Conservation (phyloP, 2,888 invertebrate species). For the Acrobeloides nanus region DNA sequence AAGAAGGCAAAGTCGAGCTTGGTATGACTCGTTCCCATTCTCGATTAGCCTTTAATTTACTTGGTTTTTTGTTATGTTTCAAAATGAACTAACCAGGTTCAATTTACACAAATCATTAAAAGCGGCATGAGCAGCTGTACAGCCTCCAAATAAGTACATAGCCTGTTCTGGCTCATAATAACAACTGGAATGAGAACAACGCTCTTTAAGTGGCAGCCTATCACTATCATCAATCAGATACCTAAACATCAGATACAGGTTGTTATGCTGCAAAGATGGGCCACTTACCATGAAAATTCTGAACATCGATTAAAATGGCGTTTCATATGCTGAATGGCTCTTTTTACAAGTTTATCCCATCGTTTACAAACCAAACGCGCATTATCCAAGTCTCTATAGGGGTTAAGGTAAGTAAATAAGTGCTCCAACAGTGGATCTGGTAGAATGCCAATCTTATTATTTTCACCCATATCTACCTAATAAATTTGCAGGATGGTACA, state of each 20-base stretch:
- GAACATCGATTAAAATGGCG: too few relatives aligned
- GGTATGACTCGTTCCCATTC: conserved; percentile 24
- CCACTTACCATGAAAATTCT: conserved; percentile 19
- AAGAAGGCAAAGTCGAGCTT: conserved; percentile 75
- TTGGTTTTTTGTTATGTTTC: too few relatives aligned
- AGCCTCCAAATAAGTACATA: conserved; percentile 71
- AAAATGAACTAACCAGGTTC: conserved; percentile 71
- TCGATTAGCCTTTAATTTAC: too few relatives aligned
- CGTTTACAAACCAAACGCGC: conserved; percentile 77
- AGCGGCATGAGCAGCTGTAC: conserved; percentile 83
- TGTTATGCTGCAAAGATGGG: too few relatives aligned
- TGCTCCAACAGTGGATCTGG: conserved; percentile 90
- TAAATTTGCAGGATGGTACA: too few relatives aligned
- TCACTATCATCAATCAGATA: too few relatives aligned
- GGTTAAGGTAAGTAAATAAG: conserved; percentile 77
- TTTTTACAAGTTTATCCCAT: conserved; percentile 61
- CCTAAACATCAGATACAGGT: too few relatives aligned
- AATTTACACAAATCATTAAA: conserved; percentile 93
- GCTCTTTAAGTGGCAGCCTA: too few relatives aligned
- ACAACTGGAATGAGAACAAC: conserved; percentile 36
- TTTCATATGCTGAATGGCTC: conserved; percentile 14
- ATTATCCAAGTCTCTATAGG: conserved; percentile 79
- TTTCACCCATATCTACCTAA: too few relatives aligned
- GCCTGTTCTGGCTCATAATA: conserved; percentile 19
- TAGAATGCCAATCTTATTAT: too few relatives aligned